Evolutionary conservation across 2,113 vertebrate species (phyloP), one percentile per base, ranked within the genome.

Genomic region (Mormyrus lacerda): DNA sequence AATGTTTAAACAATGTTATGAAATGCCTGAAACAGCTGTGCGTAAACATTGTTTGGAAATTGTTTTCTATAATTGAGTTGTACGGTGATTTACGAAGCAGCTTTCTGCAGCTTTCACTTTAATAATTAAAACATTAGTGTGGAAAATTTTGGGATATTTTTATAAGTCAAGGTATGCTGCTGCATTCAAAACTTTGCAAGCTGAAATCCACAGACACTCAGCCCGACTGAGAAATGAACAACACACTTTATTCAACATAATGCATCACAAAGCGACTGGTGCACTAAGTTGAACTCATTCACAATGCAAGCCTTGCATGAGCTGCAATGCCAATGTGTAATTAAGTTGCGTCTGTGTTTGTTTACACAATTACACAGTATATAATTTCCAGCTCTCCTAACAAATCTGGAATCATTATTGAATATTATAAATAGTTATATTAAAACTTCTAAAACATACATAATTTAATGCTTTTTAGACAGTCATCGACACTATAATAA

Each of bases 401-500:
- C 39, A 79, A 79, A 79, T 79, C 31, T 79, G 73, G 35, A 17
- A 79, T 79, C 73, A 39, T 13, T 42, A 79, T 42, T 79, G 15
- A 90, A 88, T 91, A 85, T 89, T 82, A 88, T 87, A 91, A 90
- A 89, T 89, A 91, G 90, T 91, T 92, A 17, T 76, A 50, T 21
- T 51, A 89, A 15, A 19, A 42, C 35, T 42, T 4, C 31, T 31
- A 69, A 11, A 69, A 42, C 4, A 10, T 19, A 79, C 35, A 19
- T 42, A 42, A 69, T 69, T 69, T 31, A 42, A 19, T 79, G 31
- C 15, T 76, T 76, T 76, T 76, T 39, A 39, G 8, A 69, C n/a
- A 69, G 27, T 73, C 31, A 35, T 73, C 11, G 17, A 39, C 35
- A 76, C n/a, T 19, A 79, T 17, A n/a, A 76, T 35, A 79, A 42